Percentiles rank a stretch among this genome's conserved stretches.
Evolutionary conservation across 2,113 vertebrate genomes (phyloP).

Genomic region (Rhinolophus ferrumequinum): DNA sequence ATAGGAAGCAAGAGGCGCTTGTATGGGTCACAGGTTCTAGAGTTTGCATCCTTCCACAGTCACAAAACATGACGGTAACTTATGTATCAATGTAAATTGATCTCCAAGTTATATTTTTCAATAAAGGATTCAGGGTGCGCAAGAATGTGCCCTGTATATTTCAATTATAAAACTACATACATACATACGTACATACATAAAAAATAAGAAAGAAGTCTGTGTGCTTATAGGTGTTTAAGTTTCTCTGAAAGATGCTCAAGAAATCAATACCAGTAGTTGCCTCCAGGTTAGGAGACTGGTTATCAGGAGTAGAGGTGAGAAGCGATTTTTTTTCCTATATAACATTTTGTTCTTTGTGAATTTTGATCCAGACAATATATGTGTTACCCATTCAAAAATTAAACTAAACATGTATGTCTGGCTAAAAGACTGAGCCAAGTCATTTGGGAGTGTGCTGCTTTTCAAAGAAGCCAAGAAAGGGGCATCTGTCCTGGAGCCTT

Average conservation of each 20-base stretch:
- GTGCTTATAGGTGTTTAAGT: background rate
- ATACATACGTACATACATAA: too few relatives aligned
- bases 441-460: background rate
- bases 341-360: background rate
- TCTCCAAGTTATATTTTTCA: background rate
- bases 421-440: background rate
- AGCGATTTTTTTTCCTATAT: background rate
- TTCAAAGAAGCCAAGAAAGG: background rate
- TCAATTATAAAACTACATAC: background rate
- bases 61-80: background rate
- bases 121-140: background rate
- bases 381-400: background rate
- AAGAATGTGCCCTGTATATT: background rate
- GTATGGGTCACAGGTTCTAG: background rate
- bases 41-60: background rate
- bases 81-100: background rate
- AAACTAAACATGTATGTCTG: background rate
- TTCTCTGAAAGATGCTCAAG: background rate
- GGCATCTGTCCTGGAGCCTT: rapidly evolving
- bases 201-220: background rate
- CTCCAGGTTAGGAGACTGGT: background rate
- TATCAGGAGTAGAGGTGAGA: background rate
- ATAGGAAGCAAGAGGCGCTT: background rate
- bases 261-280: background rate
- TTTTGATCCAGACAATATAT: background rate